Conservation (phyloP, 2,113 vertebrate genomes). For the Grus americana region DNA sequence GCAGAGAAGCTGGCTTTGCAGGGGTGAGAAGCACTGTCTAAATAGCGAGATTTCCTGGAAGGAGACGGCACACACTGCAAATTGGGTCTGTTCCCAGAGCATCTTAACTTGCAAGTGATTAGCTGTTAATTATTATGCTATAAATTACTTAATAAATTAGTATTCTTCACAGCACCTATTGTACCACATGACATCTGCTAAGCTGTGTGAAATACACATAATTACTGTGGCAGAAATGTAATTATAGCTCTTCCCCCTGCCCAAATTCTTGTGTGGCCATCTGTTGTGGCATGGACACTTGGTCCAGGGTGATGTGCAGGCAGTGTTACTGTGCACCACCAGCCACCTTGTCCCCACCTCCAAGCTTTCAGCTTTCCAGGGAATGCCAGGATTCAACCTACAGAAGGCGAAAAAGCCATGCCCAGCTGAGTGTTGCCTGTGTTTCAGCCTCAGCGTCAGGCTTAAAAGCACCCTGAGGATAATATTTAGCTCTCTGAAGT, state of each 20-base stretch:
- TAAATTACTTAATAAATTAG: slow-evolving; percentile 51
- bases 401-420: not conserved
- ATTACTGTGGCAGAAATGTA: not conserved
- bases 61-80: not conserved
- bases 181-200: not conserved
- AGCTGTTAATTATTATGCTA: slow-evolving; percentile 57
- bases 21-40: not conserved
- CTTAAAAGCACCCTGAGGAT: not conserved
- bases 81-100: slow-evolving; percentile 39
- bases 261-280: not conserved
- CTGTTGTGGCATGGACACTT: not conserved
- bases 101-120: slow-evolving; percentile 4
- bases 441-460: not conserved
- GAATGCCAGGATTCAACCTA: fast-evolving
- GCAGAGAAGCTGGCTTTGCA: not conserved
- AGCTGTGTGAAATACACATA: not conserved
- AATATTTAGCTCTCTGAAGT: not conserved
- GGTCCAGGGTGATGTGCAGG: fast-evolving
- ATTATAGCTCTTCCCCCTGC: not conserved
- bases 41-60: not conserved
- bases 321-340: not conserved
- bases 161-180: slow-evolving; percentile 5
- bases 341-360: not conserved
- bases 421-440: not conserved
- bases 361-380: not conserved